Conservation (phyloP, 2,797 vertebrate genomes). For the Phalanger gymnotis region DNA sequence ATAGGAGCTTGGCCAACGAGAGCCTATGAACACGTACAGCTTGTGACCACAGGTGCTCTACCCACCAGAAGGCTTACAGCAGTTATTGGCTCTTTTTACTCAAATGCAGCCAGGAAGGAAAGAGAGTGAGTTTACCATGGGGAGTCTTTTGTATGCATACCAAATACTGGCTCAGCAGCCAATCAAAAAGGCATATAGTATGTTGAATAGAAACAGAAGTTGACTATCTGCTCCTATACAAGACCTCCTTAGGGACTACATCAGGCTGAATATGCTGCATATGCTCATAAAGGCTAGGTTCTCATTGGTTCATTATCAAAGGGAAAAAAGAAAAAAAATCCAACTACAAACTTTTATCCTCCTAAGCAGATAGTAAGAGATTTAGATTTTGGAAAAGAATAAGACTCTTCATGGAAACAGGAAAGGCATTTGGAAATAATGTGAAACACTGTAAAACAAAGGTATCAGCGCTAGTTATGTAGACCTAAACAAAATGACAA, state of each 20-base stretch:
- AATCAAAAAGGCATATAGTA: background rate
- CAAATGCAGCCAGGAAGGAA: background rate
- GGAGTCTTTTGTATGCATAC: background rate
- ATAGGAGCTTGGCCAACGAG: background rate
- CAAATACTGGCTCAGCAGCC: background rate
- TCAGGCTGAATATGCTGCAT: background rate
- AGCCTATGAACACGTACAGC: background rate
- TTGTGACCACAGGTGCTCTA: background rate
- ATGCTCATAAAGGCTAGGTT: background rate
- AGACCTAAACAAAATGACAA: background rate
- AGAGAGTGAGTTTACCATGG: background rate
- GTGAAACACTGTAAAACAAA: background rate
- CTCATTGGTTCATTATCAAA: background rate
- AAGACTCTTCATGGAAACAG: constrained; percentile 4
- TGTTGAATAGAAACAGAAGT: background rate
- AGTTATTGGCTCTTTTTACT: background rate
- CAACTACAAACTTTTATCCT: background rate
- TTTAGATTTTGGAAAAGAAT: background rate
- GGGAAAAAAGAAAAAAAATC: background rate
- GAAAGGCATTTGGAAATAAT: constrained; percentile 5
- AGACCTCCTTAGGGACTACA: background rate
- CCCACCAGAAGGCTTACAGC: background rate
- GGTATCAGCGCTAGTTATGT: background rate
- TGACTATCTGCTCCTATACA: background rate
- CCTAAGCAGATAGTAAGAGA: constrained; percentile 32